Percentiles rank a stretch among this genome's conserved stretches.
Evolutionary conservation across 2,888 invertebrate genomes (phyloP).

Genomic region (Ophonus ardosiacus): DNA sequence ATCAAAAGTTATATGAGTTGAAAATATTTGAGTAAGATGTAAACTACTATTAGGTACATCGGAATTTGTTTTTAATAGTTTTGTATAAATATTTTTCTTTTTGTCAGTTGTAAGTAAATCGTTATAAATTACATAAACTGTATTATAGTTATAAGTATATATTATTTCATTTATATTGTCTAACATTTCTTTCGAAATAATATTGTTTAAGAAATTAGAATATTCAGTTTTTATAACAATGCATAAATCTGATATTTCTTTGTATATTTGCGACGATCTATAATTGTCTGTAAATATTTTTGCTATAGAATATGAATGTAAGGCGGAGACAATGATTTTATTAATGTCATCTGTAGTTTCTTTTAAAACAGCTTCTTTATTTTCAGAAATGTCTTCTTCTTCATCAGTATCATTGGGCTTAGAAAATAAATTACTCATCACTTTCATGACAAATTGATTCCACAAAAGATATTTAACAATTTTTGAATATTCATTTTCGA

Average conservation of each 20-base stretch:
- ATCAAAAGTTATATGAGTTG: constrained; percentile 69
- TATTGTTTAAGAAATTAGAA: constrained; percentile 68
- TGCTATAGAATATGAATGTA: constrained; percentile 73
- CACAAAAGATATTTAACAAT: constrained; percentile 71
- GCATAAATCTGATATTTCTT: constrained; percentile 67
- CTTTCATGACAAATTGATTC: constrained; percentile 69
- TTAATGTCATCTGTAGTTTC: constrained; percentile 69
- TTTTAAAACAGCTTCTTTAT: constrained; percentile 67
- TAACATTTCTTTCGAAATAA: constrained; percentile 67
- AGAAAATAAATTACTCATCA: constrained; percentile 67
- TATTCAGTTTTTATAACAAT: constrained; percentile 69
- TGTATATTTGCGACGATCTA: constrained; percentile 74
- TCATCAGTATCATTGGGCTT: constrained; percentile 68
- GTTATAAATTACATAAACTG: constrained; percentile 68
- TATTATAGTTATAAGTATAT: constrained; percentile 63
- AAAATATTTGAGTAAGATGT: constrained; percentile 72
- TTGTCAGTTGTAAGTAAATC: constrained; percentile 26
- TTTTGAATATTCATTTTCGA: constrained; percentile 66
- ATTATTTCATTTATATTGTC: constrained; percentile 68
- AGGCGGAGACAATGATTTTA: constrained; percentile 71
- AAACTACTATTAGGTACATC: constrained; percentile 65
- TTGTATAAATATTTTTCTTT: constrained; percentile 47
- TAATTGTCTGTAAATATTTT: constrained; percentile 74
- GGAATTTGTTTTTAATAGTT: constrained; percentile 39
- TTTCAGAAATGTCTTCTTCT: constrained; percentile 68